Evolutionary conservation across 2,113 vertebrate species (phyloP).

Genomic region (Rhea americana): DNA sequence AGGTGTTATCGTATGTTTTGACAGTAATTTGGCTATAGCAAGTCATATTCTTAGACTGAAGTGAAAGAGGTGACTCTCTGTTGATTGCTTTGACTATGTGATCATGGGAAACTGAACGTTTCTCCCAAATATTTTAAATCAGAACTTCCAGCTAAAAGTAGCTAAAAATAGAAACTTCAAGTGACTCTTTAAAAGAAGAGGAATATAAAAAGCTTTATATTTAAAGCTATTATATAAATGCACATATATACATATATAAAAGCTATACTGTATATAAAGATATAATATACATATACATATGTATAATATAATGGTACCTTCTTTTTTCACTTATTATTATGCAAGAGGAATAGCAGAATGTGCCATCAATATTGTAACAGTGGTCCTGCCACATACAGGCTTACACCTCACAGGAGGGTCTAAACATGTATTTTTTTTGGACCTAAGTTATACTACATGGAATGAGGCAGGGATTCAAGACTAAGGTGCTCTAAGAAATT

Average conservation of each 20-base stretch:
- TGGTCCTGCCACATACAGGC: not conserved
- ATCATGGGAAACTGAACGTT: not conserved
- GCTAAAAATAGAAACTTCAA: not conserved
- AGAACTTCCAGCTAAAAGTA: not conserved
- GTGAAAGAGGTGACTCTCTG: not conserved
- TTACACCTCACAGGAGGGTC: not conserved
- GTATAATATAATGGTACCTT: not conserved
- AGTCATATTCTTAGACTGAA: not conserved
- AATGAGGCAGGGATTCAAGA: not conserved
- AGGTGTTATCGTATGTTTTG: not conserved
- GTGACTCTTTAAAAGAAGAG: not conserved
- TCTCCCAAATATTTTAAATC: not conserved
- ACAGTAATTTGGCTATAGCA: not conserved
- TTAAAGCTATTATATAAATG: not conserved
- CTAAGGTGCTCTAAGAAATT: not conserved
- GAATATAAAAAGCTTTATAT: not conserved
- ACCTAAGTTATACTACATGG: not conserved
- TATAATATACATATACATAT: not conserved
- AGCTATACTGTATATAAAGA: not conserved
- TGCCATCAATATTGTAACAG: not conserved
- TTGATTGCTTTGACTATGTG: not conserved
- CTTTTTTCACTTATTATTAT: not conserved
- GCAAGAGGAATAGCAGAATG: not conserved
- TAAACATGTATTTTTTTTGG: not conserved
- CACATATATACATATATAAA: not conserved